Evolutionary conservation across 2,113 vertebrate species (phyloP).

Genomic region (Ptilonorhynchus violaceus): DNA sequence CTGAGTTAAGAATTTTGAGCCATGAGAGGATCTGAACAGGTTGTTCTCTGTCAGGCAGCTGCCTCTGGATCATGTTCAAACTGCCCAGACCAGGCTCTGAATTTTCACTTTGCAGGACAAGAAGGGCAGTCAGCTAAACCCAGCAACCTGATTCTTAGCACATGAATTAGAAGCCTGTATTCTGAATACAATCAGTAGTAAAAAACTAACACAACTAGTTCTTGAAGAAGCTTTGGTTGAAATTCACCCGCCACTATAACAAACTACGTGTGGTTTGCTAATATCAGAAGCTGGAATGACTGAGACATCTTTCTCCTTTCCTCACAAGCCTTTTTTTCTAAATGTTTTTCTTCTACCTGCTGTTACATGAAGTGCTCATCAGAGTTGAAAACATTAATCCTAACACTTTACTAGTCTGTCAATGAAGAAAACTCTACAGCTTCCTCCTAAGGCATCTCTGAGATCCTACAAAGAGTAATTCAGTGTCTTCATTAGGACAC

Average conservation of each 20-base stretch:
- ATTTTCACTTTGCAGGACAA: neutral
- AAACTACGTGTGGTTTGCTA: neutral
- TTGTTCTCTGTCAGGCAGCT: neutral
- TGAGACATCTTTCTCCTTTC: neutral
- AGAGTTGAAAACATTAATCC: neutral
- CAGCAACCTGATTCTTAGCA: neutral
- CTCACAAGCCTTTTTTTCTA: neutral
- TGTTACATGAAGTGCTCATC: neutral
- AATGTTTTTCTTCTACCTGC: neutral
- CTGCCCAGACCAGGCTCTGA: neutral
- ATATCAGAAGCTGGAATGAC: neutral
- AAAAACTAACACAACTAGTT: neutral
- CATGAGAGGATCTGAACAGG: neutral
- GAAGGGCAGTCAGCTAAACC: neutral
- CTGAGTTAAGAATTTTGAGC: neutral
- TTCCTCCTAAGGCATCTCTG: neutral
- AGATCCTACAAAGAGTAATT: neutral
- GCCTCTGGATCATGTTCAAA: neutral
- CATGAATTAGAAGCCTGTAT: neutral
- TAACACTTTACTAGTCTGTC: neutral
- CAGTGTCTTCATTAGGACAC: neutral
- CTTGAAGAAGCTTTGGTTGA: neutral
- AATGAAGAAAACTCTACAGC: neutral
- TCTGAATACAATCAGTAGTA: neutral
- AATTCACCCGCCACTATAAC: neutral